Percentiles rank a stretch among this genome's conserved stretches.
phyloP scores from a whole-genome alignment of 2,113 vertebrate species.

The Alosa alosa region DNA sequence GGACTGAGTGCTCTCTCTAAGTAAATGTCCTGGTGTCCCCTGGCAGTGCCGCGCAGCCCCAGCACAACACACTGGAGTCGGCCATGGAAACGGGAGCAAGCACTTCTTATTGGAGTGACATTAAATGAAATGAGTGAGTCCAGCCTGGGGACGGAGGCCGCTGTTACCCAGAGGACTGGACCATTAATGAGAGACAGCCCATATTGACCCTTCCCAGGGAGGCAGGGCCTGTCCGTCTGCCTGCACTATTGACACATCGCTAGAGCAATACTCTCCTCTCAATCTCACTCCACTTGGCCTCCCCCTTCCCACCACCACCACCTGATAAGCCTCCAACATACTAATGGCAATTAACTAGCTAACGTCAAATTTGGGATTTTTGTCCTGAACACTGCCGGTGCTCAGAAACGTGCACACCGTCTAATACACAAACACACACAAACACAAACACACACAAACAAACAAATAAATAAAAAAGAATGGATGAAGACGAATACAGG shows the following conservation, averaged over 20 bases:
- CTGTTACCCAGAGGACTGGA: conserved; percentile 66
- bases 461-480: not conserved
- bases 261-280: conserved; percentile 49
- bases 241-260: conserved; percentile 68
- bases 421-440: not conserved
- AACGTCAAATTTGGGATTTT: conserved; percentile 69
- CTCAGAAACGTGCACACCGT: conserved; percentile 45
- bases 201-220: conserved; percentile 67
- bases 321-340: conserved; percentile 62
- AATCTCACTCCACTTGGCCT: not conserved
- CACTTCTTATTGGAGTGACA: conserved; percentile 77
- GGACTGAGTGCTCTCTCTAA: conserved; percentile 65
- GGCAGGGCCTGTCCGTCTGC: conserved; percentile 58
- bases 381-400: conserved; percentile 48
- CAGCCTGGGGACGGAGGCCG: conserved; percentile 61
- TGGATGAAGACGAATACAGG: not conserved
- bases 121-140: conserved; percentile 76
- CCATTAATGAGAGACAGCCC: conserved; percentile 74
- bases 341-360: conserved; percentile 72
- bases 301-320: conserved; percentile 5
- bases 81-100: conserved; percentile 72
- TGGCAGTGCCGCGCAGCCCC: conserved; percentile 36
- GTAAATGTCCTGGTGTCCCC: conserved; percentile 71
- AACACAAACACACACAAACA: not conserved
- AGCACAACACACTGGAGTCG: not conserved